Conservation (phyloP, 1,140 invertebrate genomes). For the Aphis craccivora region DNA sequence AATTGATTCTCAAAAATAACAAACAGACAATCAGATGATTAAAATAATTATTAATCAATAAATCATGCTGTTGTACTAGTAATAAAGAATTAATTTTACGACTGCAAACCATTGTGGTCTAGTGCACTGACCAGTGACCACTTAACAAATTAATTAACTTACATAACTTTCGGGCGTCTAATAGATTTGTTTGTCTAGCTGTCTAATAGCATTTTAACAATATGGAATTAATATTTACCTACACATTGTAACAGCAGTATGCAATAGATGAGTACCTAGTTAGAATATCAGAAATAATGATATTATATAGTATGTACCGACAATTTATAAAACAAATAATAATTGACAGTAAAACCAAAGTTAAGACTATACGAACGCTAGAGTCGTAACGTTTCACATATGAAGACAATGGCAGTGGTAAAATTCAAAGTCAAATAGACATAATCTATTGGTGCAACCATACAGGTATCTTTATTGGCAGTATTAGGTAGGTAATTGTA, state of each 20-base stretch:
- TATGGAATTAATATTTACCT: neutral
- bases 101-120: neutral
- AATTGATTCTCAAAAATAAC: neutral
- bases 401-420: neutral
- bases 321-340: constrained; percentile 15
- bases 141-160: neutral
- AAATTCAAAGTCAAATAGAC: neutral
- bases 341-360: neutral
- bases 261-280: neutral
- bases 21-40: neutral
- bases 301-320: neutral
- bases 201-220: neutral
- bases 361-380: neutral
- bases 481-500: neutral
- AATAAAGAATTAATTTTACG: neutral
- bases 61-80: neutral
- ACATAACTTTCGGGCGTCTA: neutral
- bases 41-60: neutral
- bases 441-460: neutral
- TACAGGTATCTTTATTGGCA: neutral
- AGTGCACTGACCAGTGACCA: neutral
- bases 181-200: neutral
- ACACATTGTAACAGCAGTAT: neutral
- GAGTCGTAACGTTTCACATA: neutral
- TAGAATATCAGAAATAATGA: neutral